These are phyloP conservation scores for Natator depressus DNA, from an alignment of 2,113 vertebrate genomes.

Conservation along the genomic window DNA sequence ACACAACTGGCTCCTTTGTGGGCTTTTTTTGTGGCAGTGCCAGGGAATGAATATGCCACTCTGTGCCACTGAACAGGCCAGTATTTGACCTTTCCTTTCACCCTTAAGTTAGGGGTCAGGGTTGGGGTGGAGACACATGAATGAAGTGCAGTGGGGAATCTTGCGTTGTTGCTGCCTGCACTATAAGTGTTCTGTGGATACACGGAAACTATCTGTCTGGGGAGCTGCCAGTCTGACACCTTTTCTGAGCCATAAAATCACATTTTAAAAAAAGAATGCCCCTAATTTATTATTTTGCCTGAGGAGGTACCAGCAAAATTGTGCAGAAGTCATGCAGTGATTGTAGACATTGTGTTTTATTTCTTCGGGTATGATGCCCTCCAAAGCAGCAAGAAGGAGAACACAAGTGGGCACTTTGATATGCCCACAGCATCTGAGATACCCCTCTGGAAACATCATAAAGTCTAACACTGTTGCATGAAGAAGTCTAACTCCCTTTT, in stretches of 20 bases:
- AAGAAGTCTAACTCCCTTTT: slow-evolving; percentile 53
- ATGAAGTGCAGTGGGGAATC: neutral
- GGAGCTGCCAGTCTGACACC: neutral
- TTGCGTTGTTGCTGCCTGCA: neutral
- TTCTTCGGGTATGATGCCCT: slow-evolving; percentile 16
- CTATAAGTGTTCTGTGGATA: neutral
- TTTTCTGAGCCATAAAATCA: slow-evolving; percentile 2
- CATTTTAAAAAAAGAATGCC: neutral
- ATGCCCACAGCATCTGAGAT: slow-evolving; percentile 28
- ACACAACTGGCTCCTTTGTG: neutral
- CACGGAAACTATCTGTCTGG: neutral
- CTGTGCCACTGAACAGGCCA: neutral
- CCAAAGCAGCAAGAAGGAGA: slow-evolving; percentile 7
- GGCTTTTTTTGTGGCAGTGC: neutral
- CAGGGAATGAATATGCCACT: neutral
- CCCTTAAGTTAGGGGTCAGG: neutral
- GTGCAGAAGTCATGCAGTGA: neutral
- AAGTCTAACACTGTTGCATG: slow-evolving; percentile 9
- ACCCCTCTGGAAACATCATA: slow-evolving; percentile 41
- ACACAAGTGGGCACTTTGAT: slow-evolving; percentile 45
- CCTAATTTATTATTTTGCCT: neutral
- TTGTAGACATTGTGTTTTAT: neutral
- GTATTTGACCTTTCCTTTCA: neutral
- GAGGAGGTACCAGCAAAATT: slow-evolving; percentile 9
- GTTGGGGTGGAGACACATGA: neutral